Evolutionary conservation across 2,888 invertebrate species (phyloP).

Genomic region (Melanostoma scalare): DNA sequence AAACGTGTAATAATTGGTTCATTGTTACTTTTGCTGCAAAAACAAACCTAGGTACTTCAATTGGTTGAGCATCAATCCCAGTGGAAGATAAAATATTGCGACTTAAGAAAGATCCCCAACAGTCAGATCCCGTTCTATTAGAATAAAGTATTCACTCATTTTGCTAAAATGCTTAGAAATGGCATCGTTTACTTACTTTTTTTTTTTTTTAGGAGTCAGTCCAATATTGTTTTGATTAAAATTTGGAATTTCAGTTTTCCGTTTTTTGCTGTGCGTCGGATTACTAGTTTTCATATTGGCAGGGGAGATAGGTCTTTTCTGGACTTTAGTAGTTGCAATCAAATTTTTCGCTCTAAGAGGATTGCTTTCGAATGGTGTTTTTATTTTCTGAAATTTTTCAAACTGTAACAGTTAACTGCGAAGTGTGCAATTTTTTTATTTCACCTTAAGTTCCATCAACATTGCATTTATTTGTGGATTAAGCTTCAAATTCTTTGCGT

Average conservation of each 20-base stretch:
- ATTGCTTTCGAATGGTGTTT: constrained; percentile 62
- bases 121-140: constrained; percentile 63
- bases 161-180: not conserved
- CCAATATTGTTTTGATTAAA: constrained; percentile 76
- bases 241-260: constrained; percentile 64
- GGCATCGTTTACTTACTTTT: constrained; percentile 69
- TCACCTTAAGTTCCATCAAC: constrained; percentile 76
- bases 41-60: constrained; percentile 23
- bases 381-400: constrained; percentile 60
- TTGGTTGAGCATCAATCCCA: constrained; percentile 72
- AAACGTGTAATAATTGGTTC: not conserved
- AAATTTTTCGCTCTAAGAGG: constrained; percentile 15
- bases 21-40: too few species aligned
- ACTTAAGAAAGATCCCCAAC: constrained; percentile 74
- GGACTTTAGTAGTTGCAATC: constrained; percentile 40
- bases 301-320: constrained; percentile 52
- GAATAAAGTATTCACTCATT: not conserved
- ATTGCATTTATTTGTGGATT: constrained; percentile 81
- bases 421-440: not conserved
- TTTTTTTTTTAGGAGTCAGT: constrained; percentile 75
- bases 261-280: constrained; percentile 66
- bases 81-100: constrained; percentile 77
- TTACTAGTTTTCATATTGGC: constrained; percentile 24
- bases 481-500: constrained; percentile 82
- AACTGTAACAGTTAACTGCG: too few species aligned